Conservation (phyloP, 2,113 vertebrate genomes). For the Corynorhinus townsendii region DNA sequence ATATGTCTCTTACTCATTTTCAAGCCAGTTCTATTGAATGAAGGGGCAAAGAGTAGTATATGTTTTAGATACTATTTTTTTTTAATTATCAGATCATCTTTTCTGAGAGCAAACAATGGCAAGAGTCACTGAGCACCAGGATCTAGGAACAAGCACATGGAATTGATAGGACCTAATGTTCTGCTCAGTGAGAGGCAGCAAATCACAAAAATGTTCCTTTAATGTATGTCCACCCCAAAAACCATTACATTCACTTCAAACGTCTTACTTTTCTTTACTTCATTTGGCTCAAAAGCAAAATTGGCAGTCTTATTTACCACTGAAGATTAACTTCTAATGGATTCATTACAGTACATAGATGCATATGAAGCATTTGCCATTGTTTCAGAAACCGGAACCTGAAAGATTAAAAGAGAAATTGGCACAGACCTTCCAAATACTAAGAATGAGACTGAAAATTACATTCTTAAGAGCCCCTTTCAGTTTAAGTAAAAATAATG, state of each 20-base stretch:
- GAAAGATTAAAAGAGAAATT: conserved; percentile 56
- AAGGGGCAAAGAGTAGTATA: neutral
- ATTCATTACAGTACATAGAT: neutral
- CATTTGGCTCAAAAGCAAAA: conserved; percentile 28
- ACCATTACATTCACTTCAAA: neutral
- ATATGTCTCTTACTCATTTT: conserved; percentile 8
- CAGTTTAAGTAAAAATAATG: conserved; percentile 56
- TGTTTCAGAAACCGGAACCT: conserved; percentile 36
- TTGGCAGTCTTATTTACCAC: neutral
- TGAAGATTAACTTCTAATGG: conserved; percentile 4
- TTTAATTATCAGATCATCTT: neutral
- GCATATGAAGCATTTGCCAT: neutral
- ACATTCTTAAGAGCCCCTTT: conserved; percentile 32
- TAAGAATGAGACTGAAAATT: conserved; percentile 49
- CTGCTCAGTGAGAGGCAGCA: neutral
- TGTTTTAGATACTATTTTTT: neutral
- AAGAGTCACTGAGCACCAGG: neutral
- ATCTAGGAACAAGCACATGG: neutral
- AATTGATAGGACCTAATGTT: neutral
- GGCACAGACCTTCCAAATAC: conserved; percentile 21
- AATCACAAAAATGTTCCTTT: neutral
- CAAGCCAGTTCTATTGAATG: neutral
- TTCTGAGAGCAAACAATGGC: neutral
- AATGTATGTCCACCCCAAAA: neutral
- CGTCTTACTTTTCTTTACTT: neutral